Evolutionary conservation across 2,797 vertebrate genomes (phyloP).

Genomic region (Harpagifer antarcticus): DNA sequence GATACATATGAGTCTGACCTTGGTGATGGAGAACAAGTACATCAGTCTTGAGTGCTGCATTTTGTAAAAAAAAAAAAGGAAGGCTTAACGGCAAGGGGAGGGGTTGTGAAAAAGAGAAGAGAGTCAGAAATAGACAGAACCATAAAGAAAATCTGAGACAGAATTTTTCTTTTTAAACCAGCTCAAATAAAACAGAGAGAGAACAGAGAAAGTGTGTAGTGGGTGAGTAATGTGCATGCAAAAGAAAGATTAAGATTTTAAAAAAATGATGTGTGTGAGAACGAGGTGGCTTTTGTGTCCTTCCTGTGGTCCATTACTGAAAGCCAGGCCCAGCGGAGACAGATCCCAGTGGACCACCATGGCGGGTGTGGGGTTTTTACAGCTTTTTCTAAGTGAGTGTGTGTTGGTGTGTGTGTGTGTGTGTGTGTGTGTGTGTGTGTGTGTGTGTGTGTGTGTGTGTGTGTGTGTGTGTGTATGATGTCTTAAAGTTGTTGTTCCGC

Average conservation of each 20-base stretch:
- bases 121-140: not conserved
- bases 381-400: conserved; percentile 47
- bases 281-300: conserved; percentile 48
- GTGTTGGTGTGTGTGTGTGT: not conserved
- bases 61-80: conserved; percentile 17
- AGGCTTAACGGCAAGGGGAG: not conserved
- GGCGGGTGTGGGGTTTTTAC: conserved; percentile 58
- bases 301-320: conserved; percentile 68
- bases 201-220: not conserved
- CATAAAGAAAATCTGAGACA: conserved; percentile 6
- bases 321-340: conserved; percentile 48
- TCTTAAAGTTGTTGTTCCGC: conserved; percentile 7
- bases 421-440: not conserved
- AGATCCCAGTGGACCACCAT: conserved; percentile 64
- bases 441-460: not conserved
- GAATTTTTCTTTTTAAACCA: not conserved
- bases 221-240: not conserved
- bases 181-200: not conserved
- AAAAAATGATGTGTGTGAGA: conserved; percentile 17
- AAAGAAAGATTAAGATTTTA: not conserved
- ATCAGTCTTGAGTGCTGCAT: conserved; percentile 4
- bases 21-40: conserved; percentile 28
- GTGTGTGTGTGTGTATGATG: conserved; percentile 8
- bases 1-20: conserved; percentile 50
- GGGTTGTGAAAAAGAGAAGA: not conserved